A percentile compares a stretch with the other conserved stretches of the same genome.
Evolutionary conservation across 2,113 vertebrate species (phyloP).

Genomic region (Capra hircus): DNA sequence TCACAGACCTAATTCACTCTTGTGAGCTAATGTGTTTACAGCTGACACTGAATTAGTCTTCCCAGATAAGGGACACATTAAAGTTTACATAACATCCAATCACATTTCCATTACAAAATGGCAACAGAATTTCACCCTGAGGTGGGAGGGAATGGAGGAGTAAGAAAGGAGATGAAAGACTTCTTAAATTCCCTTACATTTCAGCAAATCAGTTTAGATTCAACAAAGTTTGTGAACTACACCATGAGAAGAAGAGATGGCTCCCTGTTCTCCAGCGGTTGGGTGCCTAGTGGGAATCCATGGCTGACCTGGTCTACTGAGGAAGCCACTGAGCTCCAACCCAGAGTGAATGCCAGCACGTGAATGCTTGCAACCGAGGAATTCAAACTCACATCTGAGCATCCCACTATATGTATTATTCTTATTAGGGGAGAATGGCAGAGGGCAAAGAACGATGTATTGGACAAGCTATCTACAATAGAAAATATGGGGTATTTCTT

Average conservation of each 20-base stretch:
- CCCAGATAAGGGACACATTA: not conserved
- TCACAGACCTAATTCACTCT: not conserved
- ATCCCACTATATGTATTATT: not conserved
- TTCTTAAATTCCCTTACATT: not conserved
- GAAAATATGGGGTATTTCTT: not conserved
- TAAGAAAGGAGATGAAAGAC: not conserved
- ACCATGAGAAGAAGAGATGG: not conserved
- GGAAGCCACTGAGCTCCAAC: not conserved
- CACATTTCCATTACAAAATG: constrained; percentile 16
- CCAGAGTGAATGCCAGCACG: not conserved
- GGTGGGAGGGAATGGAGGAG: not conserved
- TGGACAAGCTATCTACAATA: not conserved
- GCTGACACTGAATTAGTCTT: not conserved
- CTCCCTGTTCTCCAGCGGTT: not conserved
- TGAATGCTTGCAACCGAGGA: not conserved
- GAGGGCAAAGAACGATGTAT: not conserved
- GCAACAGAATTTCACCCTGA: not conserved
- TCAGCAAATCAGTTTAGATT: not conserved
- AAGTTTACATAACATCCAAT: constrained; percentile 11
- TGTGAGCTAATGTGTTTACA: constrained; percentile 1
- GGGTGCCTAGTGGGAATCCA: not conserved
- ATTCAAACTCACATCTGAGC: not conserved
- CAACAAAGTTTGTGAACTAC: not conserved
- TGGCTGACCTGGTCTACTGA: not conserved
- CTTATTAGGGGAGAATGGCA: not conserved